Evolutionary conservation across 1,140 invertebrate species (phyloP).

Genomic region (Paraescarpia echinospica): DNA sequence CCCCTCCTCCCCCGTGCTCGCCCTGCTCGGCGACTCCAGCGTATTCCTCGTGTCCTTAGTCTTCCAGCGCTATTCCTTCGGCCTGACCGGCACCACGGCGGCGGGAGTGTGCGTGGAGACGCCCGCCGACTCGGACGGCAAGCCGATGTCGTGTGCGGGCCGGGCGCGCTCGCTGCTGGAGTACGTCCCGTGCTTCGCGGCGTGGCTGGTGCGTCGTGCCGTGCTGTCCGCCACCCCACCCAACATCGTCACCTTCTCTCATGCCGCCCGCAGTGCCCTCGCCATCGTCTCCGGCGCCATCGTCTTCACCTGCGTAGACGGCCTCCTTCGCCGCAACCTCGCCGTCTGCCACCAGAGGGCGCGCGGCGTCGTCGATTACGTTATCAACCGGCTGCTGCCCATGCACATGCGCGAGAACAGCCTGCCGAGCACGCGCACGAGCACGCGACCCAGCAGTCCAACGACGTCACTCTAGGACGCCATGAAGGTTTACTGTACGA

Average conservation of each 20-base stretch:
- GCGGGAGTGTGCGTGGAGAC: neutral
- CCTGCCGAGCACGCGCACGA: neutral
- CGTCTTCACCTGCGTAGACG: neutral
- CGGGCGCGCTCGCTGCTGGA: neutral
- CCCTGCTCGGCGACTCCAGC: neutral
- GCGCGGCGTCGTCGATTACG: neutral
- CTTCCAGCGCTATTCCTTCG: neutral
- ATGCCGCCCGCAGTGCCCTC: neutral
- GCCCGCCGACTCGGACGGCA: neutral
- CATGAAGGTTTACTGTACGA: too few relatives aligned
- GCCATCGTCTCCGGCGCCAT: neutral
- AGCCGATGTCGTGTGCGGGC: neutral
- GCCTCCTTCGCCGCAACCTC: neutral
- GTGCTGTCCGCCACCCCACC: neutral
- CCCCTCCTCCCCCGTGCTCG: neutral
- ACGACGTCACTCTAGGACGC: neutral
- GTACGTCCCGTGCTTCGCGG: neutral
- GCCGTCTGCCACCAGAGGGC: neutral
- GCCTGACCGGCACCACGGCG: neutral
- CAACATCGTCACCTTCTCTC: neutral
- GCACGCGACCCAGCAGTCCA: neutral
- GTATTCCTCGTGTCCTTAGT: neutral
- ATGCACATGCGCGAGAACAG: conserved; percentile 3
- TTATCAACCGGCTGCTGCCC: neutral
- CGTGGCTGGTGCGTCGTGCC: neutral